Conservation (phyloP, 64 coral and sea anemone species). For the Stichodactyla mertensii region DNA sequence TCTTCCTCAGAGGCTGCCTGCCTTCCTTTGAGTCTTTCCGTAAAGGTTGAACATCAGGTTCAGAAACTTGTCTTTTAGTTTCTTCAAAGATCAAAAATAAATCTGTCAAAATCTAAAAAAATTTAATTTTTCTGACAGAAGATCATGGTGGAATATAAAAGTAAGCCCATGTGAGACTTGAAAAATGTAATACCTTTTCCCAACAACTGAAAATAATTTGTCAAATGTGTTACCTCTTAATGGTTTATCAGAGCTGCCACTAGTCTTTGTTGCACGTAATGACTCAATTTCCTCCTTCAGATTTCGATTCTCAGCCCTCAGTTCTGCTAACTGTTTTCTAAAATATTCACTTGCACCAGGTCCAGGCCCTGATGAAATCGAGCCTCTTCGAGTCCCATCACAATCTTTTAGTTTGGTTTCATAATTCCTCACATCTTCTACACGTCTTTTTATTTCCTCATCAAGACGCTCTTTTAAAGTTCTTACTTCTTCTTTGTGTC, state of each 20-base stretch:
- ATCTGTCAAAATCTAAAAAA: not conserved
- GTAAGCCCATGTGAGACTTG: not conserved
- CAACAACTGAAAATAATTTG: no score
- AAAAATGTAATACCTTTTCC: no score
- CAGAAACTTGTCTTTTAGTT: constrained; percentile 25
- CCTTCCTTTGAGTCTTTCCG: not conserved
- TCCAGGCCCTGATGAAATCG: not conserved
- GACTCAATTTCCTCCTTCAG: constrained; percentile 57
- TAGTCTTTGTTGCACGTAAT: not conserved
- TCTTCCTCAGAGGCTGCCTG: constrained; percentile 44
- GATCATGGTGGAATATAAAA: not conserved
- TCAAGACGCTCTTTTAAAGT: constrained; percentile 71
- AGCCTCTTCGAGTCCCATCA: constrained; percentile 36
- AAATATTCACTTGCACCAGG: constrained; percentile 57
- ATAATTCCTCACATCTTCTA: constrained; percentile 61
- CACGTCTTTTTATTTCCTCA: constrained; percentile 61
- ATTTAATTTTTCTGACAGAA: not conserved
- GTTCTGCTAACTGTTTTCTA: constrained; percentile 60
- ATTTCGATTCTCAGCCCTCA: constrained; percentile 67
- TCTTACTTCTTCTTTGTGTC: constrained; percentile 82
- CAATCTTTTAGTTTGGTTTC: constrained; percentile 37
- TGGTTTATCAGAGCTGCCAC: not conserved
- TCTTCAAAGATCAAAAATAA: not conserved
- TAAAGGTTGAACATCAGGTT: constrained; percentile 23
- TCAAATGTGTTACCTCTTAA: not conserved